phyloP scores from a whole-genome alignment of 2,113 vertebrate genomes.

The Balaenoptera acutorostrata region DNA sequence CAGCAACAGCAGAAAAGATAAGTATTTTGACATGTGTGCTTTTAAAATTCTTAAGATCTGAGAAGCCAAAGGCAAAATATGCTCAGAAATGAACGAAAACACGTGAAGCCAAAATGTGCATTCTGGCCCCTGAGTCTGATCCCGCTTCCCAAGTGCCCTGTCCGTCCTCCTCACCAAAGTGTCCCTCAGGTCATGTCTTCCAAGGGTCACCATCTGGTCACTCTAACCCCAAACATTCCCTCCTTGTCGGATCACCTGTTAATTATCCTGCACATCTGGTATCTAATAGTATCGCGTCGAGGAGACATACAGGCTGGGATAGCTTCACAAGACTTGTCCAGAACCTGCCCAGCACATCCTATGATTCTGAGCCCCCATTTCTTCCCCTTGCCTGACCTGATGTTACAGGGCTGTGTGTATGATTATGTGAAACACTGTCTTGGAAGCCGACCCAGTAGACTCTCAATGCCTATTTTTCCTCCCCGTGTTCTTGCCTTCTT shows the following conservation, averaged over 20 bases:
- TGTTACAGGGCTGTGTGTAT: neutral
- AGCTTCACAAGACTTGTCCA: neutral
- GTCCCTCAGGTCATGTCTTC: neutral
- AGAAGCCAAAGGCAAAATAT: constrained; percentile 35
- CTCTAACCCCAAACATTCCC: neutral
- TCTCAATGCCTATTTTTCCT: neutral
- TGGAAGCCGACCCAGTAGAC: no score
- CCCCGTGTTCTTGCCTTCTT: neutral
- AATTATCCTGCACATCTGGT: neutral
- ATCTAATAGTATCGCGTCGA: neutral
- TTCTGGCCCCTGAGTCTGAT: neutral
- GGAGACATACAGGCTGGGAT: neutral
- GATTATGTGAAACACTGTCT: neutral
- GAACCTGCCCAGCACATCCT: rapidly evolving
- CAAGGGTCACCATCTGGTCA: neutral
- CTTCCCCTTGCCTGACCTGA: neutral
- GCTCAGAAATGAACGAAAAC: constrained; percentile 35
- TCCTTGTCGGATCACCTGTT: neutral
- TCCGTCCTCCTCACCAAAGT: neutral
- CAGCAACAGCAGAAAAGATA: constrained; percentile 28
- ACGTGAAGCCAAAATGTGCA: neutral
- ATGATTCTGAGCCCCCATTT: neutral
- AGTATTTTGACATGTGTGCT: constrained; percentile 36
- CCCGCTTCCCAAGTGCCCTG: neutral
- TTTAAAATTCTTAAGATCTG: constrained; percentile 48